Percentiles rank a stretch among this genome's conserved stretches.
Conservation (phyloP, 2,888 invertebrate species). For the Eupsilia transversa region DNA sequence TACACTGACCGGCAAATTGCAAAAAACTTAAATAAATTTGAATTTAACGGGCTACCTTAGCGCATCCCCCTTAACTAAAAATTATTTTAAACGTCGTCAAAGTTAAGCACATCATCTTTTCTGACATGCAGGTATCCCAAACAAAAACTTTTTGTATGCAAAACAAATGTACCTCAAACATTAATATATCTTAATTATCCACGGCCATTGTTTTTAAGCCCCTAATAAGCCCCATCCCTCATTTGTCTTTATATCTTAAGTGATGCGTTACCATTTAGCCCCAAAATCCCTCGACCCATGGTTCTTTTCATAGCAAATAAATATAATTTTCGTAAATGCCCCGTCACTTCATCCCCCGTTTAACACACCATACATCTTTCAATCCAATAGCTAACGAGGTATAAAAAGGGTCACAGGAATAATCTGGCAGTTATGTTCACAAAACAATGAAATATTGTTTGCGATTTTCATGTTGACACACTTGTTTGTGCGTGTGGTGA, state of each 20-base stretch:
- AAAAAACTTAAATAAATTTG: too few species aligned
- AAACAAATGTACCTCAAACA: conserved; percentile 31
- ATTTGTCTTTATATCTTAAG: conserved; percentile 47
- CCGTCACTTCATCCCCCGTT: conserved; percentile 41
- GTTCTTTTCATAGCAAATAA: conserved; percentile 32
- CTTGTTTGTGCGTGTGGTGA: neutral
- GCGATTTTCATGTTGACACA: neutral
- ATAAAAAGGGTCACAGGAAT: conserved; percentile 26
- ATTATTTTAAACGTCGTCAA: neutral
- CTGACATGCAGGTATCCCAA: conserved; percentile 9
- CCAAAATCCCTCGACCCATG: conserved; percentile 25
- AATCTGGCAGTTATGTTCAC: conserved; percentile 14
- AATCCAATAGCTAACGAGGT: conserved; percentile 12
- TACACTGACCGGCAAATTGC: too few species aligned
- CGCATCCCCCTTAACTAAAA: neutral
- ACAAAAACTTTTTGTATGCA: conserved; percentile 13
- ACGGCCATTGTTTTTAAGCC: conserved; percentile 41
- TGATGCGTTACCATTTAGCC: conserved; percentile 12
- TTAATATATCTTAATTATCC: conserved; percentile 46
- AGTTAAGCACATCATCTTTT: neutral
- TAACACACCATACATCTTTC: conserved; percentile 28
- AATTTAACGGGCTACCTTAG: too few species aligned
- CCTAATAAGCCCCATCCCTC: conserved; percentile 14
- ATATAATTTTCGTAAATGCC: conserved; percentile 26
- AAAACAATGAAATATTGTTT: conserved; percentile 28